Evolutionary conservation across 2,797 vertebrate genomes (phyloP).

Genomic region (Acrocephalus scirpaceus): DNA sequence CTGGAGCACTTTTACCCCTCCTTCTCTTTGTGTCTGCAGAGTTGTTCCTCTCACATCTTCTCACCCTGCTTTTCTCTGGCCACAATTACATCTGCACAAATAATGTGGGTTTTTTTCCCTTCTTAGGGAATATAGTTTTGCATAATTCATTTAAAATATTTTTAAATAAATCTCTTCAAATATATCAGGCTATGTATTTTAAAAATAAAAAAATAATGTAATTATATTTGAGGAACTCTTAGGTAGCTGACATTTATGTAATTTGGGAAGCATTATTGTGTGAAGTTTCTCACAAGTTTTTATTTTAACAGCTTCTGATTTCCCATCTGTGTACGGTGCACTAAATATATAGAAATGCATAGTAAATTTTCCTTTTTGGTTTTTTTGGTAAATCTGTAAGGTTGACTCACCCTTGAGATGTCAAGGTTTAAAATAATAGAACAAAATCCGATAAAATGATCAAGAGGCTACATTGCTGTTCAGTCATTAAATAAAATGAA

Average conservation of each 20-base stretch:
- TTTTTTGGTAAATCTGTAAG: neutral
- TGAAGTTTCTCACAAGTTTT: neutral
- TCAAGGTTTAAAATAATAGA: neutral
- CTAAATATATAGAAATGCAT: neutral
- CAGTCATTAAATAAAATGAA: neutral
- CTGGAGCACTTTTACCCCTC: fast-evolving
- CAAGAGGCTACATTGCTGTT: neutral
- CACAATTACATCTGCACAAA: neutral
- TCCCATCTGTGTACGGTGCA: neutral
- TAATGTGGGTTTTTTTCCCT: fast-evolving
- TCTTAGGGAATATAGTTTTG: neutral
- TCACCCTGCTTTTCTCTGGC: fast-evolving
- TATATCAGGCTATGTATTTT: neutral
- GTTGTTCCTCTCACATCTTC: neutral
- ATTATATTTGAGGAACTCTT: neutral
- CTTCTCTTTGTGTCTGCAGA: neutral
- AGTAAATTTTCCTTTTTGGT: neutral
- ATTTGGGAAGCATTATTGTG: neutral
- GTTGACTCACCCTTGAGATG: neutral
- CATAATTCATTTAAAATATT: neutral
- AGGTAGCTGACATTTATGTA: neutral
- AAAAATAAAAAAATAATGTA: neutral
- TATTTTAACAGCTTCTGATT: neutral
- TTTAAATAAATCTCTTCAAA: neutral
- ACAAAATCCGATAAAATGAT: neutral